These are phyloP conservation scores for Lymantria monacha DNA, from an alignment of 2,888 invertebrate genomes.

Conservation along the genomic window DNA sequence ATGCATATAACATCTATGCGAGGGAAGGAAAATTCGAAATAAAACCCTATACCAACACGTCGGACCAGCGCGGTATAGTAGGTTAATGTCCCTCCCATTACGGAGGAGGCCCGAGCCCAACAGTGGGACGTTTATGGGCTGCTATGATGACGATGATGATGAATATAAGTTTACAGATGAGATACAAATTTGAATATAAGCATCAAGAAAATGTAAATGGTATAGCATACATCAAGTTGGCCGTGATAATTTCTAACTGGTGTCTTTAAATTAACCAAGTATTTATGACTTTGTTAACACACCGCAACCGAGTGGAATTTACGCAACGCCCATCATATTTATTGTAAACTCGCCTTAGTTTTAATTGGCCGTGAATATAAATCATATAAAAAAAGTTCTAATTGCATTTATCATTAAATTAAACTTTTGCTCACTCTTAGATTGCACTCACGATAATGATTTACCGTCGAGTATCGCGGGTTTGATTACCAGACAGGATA, in stretches of 20 bases:
- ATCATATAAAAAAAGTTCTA: conserved; percentile 12
- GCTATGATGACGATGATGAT: no score
- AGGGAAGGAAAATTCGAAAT: no score
- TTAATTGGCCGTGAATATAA: conserved; percentile 31
- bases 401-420: neutral
- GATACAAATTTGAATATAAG: no score
- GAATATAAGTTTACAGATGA: no score
- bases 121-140: no score
- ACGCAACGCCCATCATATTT: conserved; percentile 24
- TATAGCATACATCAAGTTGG: neutral
- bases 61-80: no score
- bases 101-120: no score
- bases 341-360: conserved; percentile 21
- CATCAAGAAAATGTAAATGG: neutral
- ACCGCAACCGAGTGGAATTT: conserved; percentile 23
- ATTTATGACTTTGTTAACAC: conserved; percentile 37
- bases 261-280: conserved; percentile 29
- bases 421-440: neutral
- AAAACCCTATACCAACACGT: no score
- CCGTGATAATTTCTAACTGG: conserved; percentile 33
- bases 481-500: neutral
- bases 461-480: neutral
- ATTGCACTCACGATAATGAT: neutral
- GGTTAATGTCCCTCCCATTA: no score
- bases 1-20: no score